Conservation (phyloP, 2,113 vertebrate species). For the Solea senegalensis region DNA sequence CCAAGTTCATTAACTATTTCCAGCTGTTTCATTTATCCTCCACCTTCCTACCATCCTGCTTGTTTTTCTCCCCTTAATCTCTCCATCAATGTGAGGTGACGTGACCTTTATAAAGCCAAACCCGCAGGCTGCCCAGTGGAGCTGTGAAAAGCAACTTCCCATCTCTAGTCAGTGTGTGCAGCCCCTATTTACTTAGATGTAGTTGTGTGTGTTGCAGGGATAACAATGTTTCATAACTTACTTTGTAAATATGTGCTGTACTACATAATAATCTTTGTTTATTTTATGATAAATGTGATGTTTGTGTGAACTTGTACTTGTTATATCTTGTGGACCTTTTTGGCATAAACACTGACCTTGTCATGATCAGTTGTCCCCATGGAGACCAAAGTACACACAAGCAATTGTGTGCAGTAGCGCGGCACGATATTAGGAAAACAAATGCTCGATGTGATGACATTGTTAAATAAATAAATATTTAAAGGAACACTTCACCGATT, state of each 20-base stretch:
- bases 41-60: background rate
- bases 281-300: no score
- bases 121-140: conserved; percentile 29
- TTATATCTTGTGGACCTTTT: no score
- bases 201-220: background rate
- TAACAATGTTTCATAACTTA: background rate
- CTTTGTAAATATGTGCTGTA: background rate
- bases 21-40: conserved; percentile 19
- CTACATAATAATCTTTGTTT: no score
- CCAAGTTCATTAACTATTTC: background rate
- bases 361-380: no score
- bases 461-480: no score
- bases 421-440: no score
- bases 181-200: background rate
- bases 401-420: no score
- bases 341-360: no score
- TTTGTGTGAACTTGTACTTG: no score
- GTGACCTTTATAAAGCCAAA: conserved; percentile 31
- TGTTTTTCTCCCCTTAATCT: background rate
- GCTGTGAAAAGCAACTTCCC: conserved; percentile 20
- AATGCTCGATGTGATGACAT: no score
- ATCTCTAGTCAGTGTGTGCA: background rate
- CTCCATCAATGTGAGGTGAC: conserved; percentile 18
- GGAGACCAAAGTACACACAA: no score
- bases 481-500: no score